These are phyloP conservation scores for Pterobdella sp. DNA, from an alignment of 2,888 invertebrate genomes.

Conservation along the genomic window DNA sequence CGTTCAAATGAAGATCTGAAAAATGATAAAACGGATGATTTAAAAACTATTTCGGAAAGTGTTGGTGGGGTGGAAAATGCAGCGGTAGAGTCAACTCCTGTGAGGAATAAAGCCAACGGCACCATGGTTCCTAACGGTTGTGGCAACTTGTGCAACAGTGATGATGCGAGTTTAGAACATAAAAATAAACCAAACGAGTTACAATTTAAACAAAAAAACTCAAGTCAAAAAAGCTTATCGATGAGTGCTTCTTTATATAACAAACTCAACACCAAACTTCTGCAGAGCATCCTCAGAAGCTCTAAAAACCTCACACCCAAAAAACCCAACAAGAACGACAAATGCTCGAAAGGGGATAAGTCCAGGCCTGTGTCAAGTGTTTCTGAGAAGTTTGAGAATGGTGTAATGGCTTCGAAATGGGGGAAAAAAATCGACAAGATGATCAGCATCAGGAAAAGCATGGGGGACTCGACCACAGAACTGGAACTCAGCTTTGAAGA, in stretches of 20 bases:
- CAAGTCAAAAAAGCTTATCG: neutral
- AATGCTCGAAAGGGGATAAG: neutral
- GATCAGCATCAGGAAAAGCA: conserved; percentile 18
- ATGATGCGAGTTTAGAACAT: neutral
- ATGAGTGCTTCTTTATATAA: neutral
- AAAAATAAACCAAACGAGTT: too few relatives aligned
- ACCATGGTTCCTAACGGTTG: neutral
- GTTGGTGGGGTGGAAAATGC: conserved; percentile 15
- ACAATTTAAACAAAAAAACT: neutral
- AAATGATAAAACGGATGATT: too few relatives aligned
- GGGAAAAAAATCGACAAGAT: conserved; percentile 11
- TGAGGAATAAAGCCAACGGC: neutral
- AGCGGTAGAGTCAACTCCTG: conserved; percentile 18
- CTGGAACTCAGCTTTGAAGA: conserved; percentile 25
- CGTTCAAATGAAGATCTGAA: too few relatives aligned
- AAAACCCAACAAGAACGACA: neutral
- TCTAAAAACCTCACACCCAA: neutral
- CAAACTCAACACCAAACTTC: neutral
- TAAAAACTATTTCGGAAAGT: neutral
- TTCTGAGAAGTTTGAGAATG: neutral
- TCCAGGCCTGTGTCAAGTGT: neutral
- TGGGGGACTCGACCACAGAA: conserved; percentile 23
- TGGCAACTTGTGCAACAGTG: neutral
- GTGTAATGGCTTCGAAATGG: neutral
- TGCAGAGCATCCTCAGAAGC: neutral